Conservation (phyloP, 2,888 invertebrate species). For the Trisateles emortualis region DNA sequence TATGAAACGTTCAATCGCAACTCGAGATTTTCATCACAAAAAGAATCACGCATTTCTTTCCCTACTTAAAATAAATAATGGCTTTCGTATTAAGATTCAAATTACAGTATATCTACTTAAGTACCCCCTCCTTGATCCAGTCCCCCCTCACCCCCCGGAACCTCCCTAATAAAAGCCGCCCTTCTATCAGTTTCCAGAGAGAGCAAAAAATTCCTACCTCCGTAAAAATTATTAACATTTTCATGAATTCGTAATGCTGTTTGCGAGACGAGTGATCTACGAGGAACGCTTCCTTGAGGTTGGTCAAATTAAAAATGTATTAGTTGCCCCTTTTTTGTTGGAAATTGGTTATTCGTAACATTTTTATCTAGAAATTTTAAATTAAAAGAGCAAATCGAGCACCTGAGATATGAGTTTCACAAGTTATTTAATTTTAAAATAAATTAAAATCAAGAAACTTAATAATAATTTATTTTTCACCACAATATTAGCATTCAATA, state of each 20-base stretch:
- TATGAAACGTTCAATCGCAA: constrained; percentile 62
- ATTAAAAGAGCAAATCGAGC: neutral
- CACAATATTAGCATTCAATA: too few relatives aligned
- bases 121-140: constrained; percentile 54
- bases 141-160: constrained; percentile 35
- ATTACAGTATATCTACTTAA: constrained; percentile 78
- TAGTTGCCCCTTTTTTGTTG: constrained; percentile 38
- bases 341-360: constrained; percentile 24
- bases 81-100: constrained; percentile 78
- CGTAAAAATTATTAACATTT: constrained; percentile 77
- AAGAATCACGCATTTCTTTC: constrained; percentile 69
- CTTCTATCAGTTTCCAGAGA: constrained; percentile 60
- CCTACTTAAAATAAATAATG: constrained; percentile 80
- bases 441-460: too few relatives aligned
- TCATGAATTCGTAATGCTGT: constrained; percentile 74
- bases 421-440: too few relatives aligned
- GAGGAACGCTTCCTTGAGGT: constrained; percentile 52
- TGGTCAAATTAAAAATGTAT: constrained; percentile 57
- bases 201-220: constrained; percentile 59
- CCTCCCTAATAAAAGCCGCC: constrained; percentile 69
- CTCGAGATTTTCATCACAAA: constrained; percentile 63
- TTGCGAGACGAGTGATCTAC: constrained; percentile 60
- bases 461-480: too few relatives aligned
- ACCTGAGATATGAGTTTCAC: too few relatives aligned
- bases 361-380: constrained; percentile 22